Evolutionary conservation across 1,140 invertebrate species (phyloP), one percentile per base, ranked within the genome.

Genomic region (Nylanderia fulva): DNA sequence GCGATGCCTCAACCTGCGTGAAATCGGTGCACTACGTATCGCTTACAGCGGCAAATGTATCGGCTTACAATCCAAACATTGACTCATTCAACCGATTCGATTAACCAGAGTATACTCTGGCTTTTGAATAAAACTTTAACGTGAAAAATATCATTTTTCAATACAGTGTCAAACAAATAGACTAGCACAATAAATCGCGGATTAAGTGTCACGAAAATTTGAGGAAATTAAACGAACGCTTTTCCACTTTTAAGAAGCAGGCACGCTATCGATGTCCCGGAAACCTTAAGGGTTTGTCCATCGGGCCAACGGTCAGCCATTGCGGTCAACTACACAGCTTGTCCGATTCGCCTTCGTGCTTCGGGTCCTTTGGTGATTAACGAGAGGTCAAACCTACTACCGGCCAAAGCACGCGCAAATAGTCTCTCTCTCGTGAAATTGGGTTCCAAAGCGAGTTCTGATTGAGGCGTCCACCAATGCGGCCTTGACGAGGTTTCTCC

Each of bases 331-430:
- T 94, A 91, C 92, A 92, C 90, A 91, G 92, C 91, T 92, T 93
- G 93, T 93, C 91, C 91, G 90, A 91, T 91, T 93, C 91, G 92
- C 91, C 92, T 92, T 91, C 86, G 85, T 91, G 88, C 91, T 90
- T 86, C 87, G 74, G 88, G 91, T 92, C 93, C 88, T 94, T 94
- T 94, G 92, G 93, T 94, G 94, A 94, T 95, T 95, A 95, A 94
- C 93, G 92, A 93, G 91, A 94, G 93, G 93, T 94, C 93, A 92
- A 92, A 92, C 90, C 88, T 86, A 82, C 87, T 88, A 85, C 87
- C 85, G 89, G 83, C 90, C 89, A 92, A 92, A 93, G 92, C 92
- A 90, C 91, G 89, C 86, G 90, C 89, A 90, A 90, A 90, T 90
- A 90, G 76, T 86, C 88, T 88, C 90, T 91, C 88, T 85, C 86